Conservation (phyloP, 2,797 vertebrate species). For the Euphonia xanthogaster region DNA sequence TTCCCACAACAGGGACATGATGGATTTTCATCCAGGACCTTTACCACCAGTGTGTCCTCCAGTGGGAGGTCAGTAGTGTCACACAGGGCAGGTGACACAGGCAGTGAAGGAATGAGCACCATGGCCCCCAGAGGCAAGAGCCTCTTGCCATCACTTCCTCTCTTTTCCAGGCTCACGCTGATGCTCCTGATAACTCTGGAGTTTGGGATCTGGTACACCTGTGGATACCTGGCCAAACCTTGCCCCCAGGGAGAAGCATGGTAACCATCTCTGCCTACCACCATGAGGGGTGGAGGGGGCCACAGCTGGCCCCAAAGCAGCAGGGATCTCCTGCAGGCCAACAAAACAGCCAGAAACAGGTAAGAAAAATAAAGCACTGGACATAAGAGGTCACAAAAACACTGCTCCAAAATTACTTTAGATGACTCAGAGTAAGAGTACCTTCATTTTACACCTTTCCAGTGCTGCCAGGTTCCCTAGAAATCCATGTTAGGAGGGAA, state of each 20-base stretch:
- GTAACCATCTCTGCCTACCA: neutral
- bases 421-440: accelerated
- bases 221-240: neutral
- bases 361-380: neutral
- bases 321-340: neutral
- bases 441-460: neutral
- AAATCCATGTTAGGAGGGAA: neutral
- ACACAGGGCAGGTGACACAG: neutral
- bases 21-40: neutral
- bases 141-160: neutral
- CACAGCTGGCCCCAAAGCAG: neutral
- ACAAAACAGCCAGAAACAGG: neutral
- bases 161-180: neutral
- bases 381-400: neutral
- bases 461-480: neutral
- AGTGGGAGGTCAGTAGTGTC: neutral
- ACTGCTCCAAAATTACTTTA: neutral
- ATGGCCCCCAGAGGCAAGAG: accelerated
- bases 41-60: neutral
- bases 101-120: neutral
- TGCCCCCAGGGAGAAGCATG: neutral
- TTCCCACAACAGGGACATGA: neutral
- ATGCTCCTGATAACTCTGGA: neutral
- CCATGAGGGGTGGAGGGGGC: accelerated
- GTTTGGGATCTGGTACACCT: neutral